These are phyloP conservation scores for Acronicta leporina DNA, from an alignment of 2,888 invertebrate species.

Conservation along the genomic window DNA sequence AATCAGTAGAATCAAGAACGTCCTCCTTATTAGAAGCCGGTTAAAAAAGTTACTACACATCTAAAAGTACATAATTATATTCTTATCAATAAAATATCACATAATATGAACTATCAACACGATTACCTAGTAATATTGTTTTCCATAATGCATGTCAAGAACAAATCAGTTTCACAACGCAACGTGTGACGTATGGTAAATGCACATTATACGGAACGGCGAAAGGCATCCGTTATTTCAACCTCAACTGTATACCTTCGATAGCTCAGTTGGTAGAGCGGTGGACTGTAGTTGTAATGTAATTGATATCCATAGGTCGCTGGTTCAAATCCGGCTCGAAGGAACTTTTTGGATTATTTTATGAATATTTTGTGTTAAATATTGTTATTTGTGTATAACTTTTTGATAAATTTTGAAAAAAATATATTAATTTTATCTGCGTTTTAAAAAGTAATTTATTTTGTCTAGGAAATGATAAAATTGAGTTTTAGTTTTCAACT, in stretches of 20 bases:
- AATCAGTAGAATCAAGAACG: too few relatives aligned
- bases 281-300: conserved; percentile 79
- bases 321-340: conserved; percentile 92
- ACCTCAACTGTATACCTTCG: conserved; percentile 64
- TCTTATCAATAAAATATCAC: too few relatives aligned
- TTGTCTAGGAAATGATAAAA: too few relatives aligned
- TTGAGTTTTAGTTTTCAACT: not conserved
- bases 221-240: conserved; percentile 29
- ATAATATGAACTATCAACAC: too few relatives aligned
- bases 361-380: not conserved
- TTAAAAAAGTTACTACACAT: too few relatives aligned
- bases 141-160: not conserved
- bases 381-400: not conserved
- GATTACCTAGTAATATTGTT: not conserved
- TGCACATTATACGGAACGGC: not conserved
- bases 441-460: too few relatives aligned
- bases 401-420: not conserved
- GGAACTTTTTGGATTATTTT: conserved; percentile 69
- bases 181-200: conserved; percentile 5
- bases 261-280: conserved; percentile 89
- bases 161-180: not conserved
- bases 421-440: too few relatives aligned
- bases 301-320: conserved; percentile 90
- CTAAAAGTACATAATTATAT: too few relatives aligned
- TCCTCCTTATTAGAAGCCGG: too few relatives aligned